Conservation (phyloP, 2,113 vertebrate species). For the Strix aluco region DNA sequence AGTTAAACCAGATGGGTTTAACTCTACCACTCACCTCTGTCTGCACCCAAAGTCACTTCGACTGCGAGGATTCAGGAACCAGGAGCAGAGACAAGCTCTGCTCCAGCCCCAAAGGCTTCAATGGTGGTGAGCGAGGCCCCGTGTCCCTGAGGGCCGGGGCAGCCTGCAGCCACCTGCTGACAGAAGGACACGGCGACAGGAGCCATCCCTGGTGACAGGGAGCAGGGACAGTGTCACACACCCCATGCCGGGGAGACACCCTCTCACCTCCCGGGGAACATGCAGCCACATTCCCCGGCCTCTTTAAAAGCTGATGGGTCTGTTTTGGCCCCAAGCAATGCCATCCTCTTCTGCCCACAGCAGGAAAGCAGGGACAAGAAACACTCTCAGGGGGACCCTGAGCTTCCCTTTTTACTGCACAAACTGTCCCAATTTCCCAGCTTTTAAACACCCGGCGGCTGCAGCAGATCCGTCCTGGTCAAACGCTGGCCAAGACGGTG, state of each 20-base stretch:
- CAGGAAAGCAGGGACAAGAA: too few relatives aligned
- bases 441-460: not conserved
- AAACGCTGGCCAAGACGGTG: accelerated
- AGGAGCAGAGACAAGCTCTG: not conserved
- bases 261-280: not conserved
- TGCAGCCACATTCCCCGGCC: not conserved
- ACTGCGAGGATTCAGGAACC: not conserved
- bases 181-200: not conserved
- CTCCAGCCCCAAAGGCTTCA: not conserved
- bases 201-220: not conserved
- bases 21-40: not conserved
- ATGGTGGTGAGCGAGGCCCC: accelerated
- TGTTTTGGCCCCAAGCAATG: too few relatives aligned
- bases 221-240: too few relatives aligned
- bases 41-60: not conserved
- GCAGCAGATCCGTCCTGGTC: not conserved
- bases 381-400: too few relatives aligned
- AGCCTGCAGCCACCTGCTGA: not conserved
- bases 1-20: not conserved
- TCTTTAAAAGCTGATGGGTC: not conserved
- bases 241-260: not conserved
- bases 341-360: not conserved
- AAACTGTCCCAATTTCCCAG: not conserved
- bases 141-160: accelerated
- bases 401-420: not conserved